Evolutionary conservation across 2,113 vertebrate species (phyloP).

Genomic region (Pipa parva): DNA sequence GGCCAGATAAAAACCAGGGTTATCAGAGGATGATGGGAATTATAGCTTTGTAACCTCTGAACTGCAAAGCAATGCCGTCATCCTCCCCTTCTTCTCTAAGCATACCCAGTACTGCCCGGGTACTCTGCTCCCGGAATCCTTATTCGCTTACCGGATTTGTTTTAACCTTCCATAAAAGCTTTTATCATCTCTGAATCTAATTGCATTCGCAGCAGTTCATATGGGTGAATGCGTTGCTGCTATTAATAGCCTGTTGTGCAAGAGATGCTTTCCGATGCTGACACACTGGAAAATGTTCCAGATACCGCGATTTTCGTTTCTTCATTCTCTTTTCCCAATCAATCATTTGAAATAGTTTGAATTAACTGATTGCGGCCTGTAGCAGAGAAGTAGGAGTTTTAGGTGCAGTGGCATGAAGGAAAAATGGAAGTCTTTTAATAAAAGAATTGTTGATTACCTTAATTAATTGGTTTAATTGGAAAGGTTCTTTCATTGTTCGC

Average conservation of each 20-base stretch:
- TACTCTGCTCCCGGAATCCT: not conserved
- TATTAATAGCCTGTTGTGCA: conserved; percentile 22
- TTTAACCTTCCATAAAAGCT: not conserved
- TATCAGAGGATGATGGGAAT: too few relatives aligned
- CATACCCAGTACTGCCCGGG: too few relatives aligned
- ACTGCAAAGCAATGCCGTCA: too few relatives aligned
- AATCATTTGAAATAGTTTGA: not conserved
- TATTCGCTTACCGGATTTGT: not conserved
- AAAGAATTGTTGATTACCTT: not conserved
- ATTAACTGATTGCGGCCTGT: not conserved
- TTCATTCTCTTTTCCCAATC: not conserved
- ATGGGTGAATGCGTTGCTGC: conserved; percentile 1
- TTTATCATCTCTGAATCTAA: not conserved
- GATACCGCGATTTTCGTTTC: too few relatives aligned
- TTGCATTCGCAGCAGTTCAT: not conserved
- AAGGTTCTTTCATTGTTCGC: not conserved
- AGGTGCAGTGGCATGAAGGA: not conserved
- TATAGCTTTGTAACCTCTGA: too few relatives aligned
- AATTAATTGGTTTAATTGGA: not conserved
- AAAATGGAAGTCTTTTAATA: not conserved
- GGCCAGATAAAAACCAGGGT: too few relatives aligned
- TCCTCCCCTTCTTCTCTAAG: too few relatives aligned
- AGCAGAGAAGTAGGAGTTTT: not conserved
- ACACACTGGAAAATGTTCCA: not conserved
- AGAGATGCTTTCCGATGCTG: not conserved